These are phyloP conservation scores for Menidia beryllina DNA, from an alignment of 2,113 vertebrate genomes.

Conservation along the genomic window DNA sequence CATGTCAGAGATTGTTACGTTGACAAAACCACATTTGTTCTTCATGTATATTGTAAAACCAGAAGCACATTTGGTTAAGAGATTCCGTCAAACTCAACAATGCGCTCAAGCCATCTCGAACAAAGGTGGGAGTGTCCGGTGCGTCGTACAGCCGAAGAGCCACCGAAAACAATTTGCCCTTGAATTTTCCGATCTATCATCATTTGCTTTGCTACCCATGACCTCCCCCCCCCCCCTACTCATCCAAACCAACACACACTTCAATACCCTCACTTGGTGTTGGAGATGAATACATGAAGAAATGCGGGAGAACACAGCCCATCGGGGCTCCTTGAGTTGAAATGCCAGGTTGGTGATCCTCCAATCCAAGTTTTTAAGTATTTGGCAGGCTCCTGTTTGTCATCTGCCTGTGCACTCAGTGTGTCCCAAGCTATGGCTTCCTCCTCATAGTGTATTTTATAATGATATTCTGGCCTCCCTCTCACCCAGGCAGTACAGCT, in stretches of 20 bases:
- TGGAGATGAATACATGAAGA: slow-evolving; percentile 89
- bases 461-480: slow-evolving; percentile 93
- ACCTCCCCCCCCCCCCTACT: not conserved
- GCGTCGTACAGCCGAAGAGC: slow-evolving; percentile 15
- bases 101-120: not conserved
- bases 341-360: slow-evolving; percentile 97
- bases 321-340: slow-evolving; percentile 90
- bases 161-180: not conserved
- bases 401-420: slow-evolving; percentile 98
- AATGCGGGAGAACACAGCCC: slow-evolving; percentile 81
- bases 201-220: not conserved
- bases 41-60: slow-evolving; percentile 21
- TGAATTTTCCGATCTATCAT: slow-evolving; percentile 14
- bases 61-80: slow-evolving; percentile 22
- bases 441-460: slow-evolving; percentile 90
- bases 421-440: slow-evolving; percentile 95
- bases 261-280: slow-evolving; percentile 71
- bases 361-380: slow-evolving; percentile 82
- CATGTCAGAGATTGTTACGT: slow-evolving; percentile 25
- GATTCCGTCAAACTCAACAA: slow-evolving; percentile 14
- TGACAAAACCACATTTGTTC: slow-evolving; percentile 47
- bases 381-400: slow-evolving; percentile 85
- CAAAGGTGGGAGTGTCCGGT: slow-evolving; percentile 6
- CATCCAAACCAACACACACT: slow-evolving; percentile 21
- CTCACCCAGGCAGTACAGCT: not conserved